Base-by-base conservation (phyloP, 2,888 invertebrate genomes). In the Tricholauxania praeusta region DNA sequence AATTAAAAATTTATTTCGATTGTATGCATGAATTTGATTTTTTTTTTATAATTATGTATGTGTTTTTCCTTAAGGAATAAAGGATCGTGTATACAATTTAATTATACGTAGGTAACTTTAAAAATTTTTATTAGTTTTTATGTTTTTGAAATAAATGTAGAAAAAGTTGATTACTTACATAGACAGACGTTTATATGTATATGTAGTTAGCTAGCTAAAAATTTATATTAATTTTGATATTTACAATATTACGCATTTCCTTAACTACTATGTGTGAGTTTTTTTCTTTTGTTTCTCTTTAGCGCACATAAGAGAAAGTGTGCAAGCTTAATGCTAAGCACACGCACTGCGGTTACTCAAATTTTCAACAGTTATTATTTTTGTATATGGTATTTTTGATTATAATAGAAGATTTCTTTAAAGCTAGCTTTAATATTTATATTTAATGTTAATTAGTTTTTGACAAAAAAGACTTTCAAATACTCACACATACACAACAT, bases 101-200 rank as follows among this genome's bases (percentile, higher is more conserved):
- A 12, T 51, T 17, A 47, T 39, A 39, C 39, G 39, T 39, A 75
- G 74, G 69, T 74, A 75, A 72, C 49, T 75, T 71, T 60, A 65
- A 69, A 73, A 57, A 70, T 69, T 65, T 72, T 59, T 28, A 47
- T 32, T 67, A 65, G 19, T 62, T 49, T 57, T 71, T 69, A 28
- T 51, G 39, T 48, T 49, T 19, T 19, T 64, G 12, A 64, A 64
- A 64, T 51, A 22, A 64, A 19, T 49, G 28, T 64, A 51, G 28
- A 64, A 64, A 62, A 64, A 64, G 39, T 39, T 39, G 10, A 39
- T 39, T 39, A 39, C 51, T 17, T 64, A 51, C 64, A 49, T 47
- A 62, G 32, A 62, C 39, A 62, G 60, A 39, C 32, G 15, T 62
- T 17, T n/a, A 63, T 63, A 48, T 57, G n/a, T 64, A 17, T 64